Conservation (phyloP, 2,113 vertebrate genomes). For the Epinephelus cyanopodus region DNA sequence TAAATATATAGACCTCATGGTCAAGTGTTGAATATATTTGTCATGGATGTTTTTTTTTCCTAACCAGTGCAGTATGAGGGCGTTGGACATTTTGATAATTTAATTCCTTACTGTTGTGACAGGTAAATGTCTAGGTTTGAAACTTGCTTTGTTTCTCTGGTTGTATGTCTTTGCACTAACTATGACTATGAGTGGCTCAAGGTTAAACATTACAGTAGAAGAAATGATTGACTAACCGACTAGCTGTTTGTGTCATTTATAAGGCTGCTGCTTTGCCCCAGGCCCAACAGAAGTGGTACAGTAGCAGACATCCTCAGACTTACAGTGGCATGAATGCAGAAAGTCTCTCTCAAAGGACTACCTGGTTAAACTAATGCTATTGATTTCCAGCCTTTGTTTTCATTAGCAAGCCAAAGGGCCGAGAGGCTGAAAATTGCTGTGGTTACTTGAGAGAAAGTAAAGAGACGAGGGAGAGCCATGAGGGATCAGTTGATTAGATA, state of each 20-base stretch:
- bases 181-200: conserved; percentile 22
- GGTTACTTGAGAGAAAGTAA: conserved; percentile 60
- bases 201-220: conserved; percentile 62
- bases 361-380: conserved; percentile 57
- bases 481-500: conserved; percentile 64
- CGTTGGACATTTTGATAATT: neutral
- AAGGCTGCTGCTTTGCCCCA: neutral
- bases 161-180: conserved; percentile 5
- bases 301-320: conserved; percentile 16
- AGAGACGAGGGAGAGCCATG: conserved; percentile 26
- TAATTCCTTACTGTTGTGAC: neutral
- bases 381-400: conserved; percentile 65
- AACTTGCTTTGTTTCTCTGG: neutral
- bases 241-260: conserved; percentile 27
- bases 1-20: conserved; percentile 7
- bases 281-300: neutral
- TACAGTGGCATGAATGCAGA: conserved; percentile 21
- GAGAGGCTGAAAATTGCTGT: conserved; percentile 56
- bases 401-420: conserved; percentile 42
- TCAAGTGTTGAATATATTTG: neutral
- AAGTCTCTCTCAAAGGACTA: conserved; percentile 32
- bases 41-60: neutral
- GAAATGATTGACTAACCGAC: conserved; percentile 52
- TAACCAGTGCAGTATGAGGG: neutral
- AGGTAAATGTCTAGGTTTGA: neutral